Base-by-base conservation (phyloP, 2,113 vertebrate genomes). In the Monarcha castaneiventris region DNA sequence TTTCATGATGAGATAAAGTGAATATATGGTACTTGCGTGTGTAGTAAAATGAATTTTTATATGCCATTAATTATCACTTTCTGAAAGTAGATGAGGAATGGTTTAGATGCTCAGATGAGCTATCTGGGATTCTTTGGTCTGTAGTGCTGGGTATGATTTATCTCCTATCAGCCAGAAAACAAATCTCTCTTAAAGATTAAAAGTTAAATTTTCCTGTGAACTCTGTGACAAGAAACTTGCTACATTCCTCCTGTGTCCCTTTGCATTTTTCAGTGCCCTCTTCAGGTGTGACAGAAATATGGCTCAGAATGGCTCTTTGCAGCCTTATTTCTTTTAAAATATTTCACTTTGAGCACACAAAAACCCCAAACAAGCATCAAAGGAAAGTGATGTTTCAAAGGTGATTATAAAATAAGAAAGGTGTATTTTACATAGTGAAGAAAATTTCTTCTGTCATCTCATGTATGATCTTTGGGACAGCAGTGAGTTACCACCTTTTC, bases 231-330 rank as follows among this genome's bases (percentile, higher is more conserved):
- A 54, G 71, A 37, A 23, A n/a, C 23, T 35, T 61, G 41, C 46
- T 43, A 2, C 51, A 44, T 51, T 66, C 43, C 41, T 81, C 35
- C 54, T 6, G 33, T 12, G 49, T 73, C 89, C 80, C 79, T 84
- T 59, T 69, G 63, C 16, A 18, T 94, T 96, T 84, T 82, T 71
- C 73, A 90, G 82, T 87, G 74, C 91, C 78, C 69, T 94, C 89
- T 81, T 41, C 87, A 90, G 75, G 54, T 63, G 33, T 67, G 66
- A 75, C 48, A 73, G 49, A 92, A 94, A 88, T 76, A 88, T 5
- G 78, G 83, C 81, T 91, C 32, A 7, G 48, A 43, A 79, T 59
- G 72, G 56, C 13, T 55, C 66, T 86, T 79, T 14, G 39, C 48
- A 82, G 56, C 44, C 23, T 4, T 54, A 90, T 90, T 73, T 93